phyloP scores from a whole-genome alignment of 1,140 invertebrate species.

The Dendrolimus punctatus region DNA sequence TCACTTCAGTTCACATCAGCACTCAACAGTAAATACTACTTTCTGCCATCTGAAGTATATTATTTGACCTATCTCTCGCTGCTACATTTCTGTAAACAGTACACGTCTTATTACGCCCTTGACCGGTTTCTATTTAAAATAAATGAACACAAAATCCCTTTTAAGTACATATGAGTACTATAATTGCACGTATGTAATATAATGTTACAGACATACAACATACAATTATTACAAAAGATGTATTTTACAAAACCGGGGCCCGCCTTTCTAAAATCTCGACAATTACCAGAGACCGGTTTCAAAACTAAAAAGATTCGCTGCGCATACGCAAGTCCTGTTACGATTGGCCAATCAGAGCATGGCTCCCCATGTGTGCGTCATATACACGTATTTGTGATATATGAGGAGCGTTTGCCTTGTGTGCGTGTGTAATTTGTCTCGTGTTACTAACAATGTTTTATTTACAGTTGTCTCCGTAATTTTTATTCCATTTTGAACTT shows the following conservation, averaged over 20 bases:
- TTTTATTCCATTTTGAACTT: slow-evolving; percentile 20
- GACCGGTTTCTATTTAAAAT: too few species aligned
- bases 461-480: background rate
- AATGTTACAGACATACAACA: slow-evolving; percentile 12
- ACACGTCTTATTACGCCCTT: too few species aligned
- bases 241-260: slow-evolving; percentile 19
- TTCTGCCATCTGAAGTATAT: too few species aligned
- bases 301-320: slow-evolving; percentile 45
- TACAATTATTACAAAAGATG: slow-evolving; percentile 16
- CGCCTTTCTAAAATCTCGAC: slow-evolving; percentile 64
- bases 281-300: slow-evolving; percentile 45
- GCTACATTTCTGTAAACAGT: too few species aligned
- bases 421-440: slow-evolving; percentile 34
- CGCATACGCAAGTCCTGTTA: slow-evolving; percentile 20
- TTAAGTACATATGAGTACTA: slow-evolving; percentile 13
- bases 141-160: too few species aligned
- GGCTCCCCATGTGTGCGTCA: slow-evolving; percentile 21
- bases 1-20: too few species aligned
- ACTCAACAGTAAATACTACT: too few species aligned
- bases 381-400: slow-evolving; percentile 17
- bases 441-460: slow-evolving; percentile 22
- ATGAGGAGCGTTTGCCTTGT: slow-evolving; percentile 24
- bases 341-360: slow-evolving; percentile 18
- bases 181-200: slow-evolving; percentile 13
- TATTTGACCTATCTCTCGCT: too few species aligned